Evolutionary conservation across 2,797 vertebrate genomes (phyloP), one percentile per base, ranked within the genome.

Genomic region (Xenopus petersii): DNA sequence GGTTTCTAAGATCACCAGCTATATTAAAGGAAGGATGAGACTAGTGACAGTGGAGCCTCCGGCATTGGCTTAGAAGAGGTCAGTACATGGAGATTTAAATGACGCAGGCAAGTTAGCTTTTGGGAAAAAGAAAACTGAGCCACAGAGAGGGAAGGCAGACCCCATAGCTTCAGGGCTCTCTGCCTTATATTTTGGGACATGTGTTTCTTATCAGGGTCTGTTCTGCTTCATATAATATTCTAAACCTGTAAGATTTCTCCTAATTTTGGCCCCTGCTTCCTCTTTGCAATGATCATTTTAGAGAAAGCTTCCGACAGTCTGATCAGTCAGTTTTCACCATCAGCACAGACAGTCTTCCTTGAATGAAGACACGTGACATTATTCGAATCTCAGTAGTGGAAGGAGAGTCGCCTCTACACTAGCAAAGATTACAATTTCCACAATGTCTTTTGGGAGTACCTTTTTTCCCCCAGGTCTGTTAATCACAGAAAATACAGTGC

Each of bases 141-240:
- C 75, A 79, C 79, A 67, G 60, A 59, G 71, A 78, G 69, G 26
- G 42, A 69, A 78, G 64, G 65, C 71, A 74, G 61, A 66, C 67
- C 16, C n/a, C 47, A 46, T 47, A 74, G 54, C 71, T 64, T 46
- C 65, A 62, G 71, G 76, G 62, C 71, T 74, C 26, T 60, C 33
- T 65, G 46, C 55, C 69, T 17, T 55, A 70, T 59, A 70, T 79
- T 74, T 63, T 64, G 33, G 30, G 66, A 74, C 76, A 74, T 74
- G 61, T 79, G 76, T 65, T 74, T 60, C n/a, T 66, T 79, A 79
- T 79, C 61, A 74, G 36, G 15, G 36, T 21, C 46, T 64, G 65
- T 51, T 74, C 46, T 61, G 67, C 55, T 79, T n/a, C 66, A 70
- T 54, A 47, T 64, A 69, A 48, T 64, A 46, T 70, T 36, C 12